Evolutionary conservation across 2,888 invertebrate genomes (phyloP), one percentile per base, ranked within the genome.

Genomic region (Vanessa cardui): DNA sequence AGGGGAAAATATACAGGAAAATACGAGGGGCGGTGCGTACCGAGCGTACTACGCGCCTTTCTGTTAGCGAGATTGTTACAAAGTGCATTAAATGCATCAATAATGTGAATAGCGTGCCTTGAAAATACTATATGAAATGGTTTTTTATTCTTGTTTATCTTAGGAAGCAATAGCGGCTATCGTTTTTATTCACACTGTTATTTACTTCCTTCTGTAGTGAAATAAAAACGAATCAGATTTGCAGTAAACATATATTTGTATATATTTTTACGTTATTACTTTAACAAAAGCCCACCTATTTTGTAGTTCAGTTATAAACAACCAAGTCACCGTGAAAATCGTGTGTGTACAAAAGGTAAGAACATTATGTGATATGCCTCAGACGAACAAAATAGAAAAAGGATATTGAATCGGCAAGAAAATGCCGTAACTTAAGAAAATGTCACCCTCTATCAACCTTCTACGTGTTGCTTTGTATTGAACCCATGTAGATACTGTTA

Each of bases 1-100:
- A 89, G 88, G 87, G 88, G 85, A 86, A 86, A 87, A 87, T 88
- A 78, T 86, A 88, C 86, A 86, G 80, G 80, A 79, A 87, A 86
- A 85, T 83, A 83, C 75, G 80, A 80, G 78, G 81, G 80, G 80
- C 72, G 79, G 69, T 70, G 68, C 75, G 76, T 71, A 65, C 68
- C 72, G 70, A 62, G 62, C 70, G 69, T 66, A 69, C 60, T 58
- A 31, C 62, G 61, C 18, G 31, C 31, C 39, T 16, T 18, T 56
- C 56, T 45, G 59, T 52, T 44, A 26, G 18, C 49, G 49, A 45
- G 45, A 52, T 52, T 64, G 45, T 64, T 52, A 64, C 64, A 50
- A 58, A 64, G 49, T 58, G 58, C 58, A 58, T 64, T 64, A 50
- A 45, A 58, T 52, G 45, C 59, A 52, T 18, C 50, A 31, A 9